These are phyloP conservation scores for Patiria miniata DNA, from an alignment of 35 echinoderm and acorn worm genomes.

Conservation along the genomic window DNA sequence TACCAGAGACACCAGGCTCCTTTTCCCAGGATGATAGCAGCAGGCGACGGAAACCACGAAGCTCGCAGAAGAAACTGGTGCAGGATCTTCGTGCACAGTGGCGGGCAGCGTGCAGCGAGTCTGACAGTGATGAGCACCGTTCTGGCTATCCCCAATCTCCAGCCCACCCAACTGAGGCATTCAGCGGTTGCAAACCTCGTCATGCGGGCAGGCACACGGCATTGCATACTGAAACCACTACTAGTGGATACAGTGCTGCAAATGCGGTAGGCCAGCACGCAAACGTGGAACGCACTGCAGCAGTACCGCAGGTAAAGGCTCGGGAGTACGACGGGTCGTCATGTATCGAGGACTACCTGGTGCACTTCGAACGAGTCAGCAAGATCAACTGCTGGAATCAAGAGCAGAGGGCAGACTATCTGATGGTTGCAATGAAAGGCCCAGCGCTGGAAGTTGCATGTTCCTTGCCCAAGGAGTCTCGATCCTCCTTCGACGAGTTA, in stretches of 20 bases:
- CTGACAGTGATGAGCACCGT: neutral
- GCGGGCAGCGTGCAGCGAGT: too few species aligned
- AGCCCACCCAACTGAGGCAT: neutral
- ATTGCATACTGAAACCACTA: neutral
- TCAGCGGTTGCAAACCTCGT: neutral
- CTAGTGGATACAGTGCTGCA: neutral
- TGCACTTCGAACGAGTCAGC: neutral
- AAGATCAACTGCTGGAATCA: constrained; percentile 41
- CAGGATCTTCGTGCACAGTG: too few species aligned
- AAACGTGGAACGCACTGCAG: neutral
- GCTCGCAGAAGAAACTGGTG: too few species aligned
- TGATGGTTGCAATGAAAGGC: constrained; percentile 37
- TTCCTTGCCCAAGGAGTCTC: neutral
- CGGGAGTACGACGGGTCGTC: neutral
- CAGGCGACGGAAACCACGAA: too few species aligned
- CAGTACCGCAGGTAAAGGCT: neutral
- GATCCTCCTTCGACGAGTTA: neutral
- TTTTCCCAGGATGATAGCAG: too few species aligned
- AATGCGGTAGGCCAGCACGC: neutral
- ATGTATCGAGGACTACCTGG: neutral
- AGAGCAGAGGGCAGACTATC: neutral
- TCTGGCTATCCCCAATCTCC: neutral
- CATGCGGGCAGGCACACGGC: neutral
- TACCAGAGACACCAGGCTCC: too few species aligned
- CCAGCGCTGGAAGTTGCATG: constrained; percentile 5